A percentile compares a stretch with the other conserved stretches of the same genome.
phyloP scores from a whole-genome alignment of 1,140 invertebrate genomes.

The Drosophila virilis region DNA sequence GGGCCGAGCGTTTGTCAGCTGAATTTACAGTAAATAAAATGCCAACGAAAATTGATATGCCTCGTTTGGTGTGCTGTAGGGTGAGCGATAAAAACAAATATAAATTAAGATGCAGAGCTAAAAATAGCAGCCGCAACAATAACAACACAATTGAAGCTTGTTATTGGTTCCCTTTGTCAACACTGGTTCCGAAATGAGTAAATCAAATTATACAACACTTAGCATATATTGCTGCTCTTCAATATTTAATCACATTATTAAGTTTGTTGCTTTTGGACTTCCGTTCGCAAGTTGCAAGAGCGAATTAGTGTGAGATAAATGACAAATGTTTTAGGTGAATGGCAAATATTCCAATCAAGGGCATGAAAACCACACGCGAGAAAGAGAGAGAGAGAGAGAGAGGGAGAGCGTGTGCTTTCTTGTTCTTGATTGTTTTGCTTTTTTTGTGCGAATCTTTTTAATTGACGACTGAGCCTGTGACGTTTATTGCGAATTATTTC shows the following conservation, averaged over 20 bases:
- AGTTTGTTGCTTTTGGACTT: too few relatives aligned
- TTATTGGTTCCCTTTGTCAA: constrained; percentile 25
- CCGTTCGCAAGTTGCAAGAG: too few relatives aligned
- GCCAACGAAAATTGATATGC: constrained; percentile 21
- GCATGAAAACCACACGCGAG: neutral
- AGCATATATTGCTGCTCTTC: too few relatives aligned
- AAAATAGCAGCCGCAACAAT: constrained; percentile 44
- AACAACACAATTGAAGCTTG: constrained; percentile 54
- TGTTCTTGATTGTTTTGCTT: constrained; percentile 29
- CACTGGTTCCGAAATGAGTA: neutral
- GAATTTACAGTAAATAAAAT: constrained; percentile 16
- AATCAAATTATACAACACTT: neutral
- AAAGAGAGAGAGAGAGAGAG: constrained; percentile 7
- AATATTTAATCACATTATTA: too few relatives aligned
- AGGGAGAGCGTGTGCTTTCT: constrained; percentile 17
- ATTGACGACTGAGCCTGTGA: constrained; percentile 41
- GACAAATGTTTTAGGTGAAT: too few relatives aligned
- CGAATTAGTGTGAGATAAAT: too few relatives aligned
- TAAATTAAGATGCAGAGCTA: constrained; percentile 35
- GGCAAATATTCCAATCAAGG: neutral
- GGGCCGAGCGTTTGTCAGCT: constrained; percentile 14
- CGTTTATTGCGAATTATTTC: constrained; percentile 57
- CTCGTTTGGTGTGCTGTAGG: constrained; percentile 3
- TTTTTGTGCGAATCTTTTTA: constrained; percentile 29
- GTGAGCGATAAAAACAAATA: constrained; percentile 31